phyloP scores from a whole-genome alignment of 2,888 invertebrate genomes.

The Lacanobia oleracea region DNA sequence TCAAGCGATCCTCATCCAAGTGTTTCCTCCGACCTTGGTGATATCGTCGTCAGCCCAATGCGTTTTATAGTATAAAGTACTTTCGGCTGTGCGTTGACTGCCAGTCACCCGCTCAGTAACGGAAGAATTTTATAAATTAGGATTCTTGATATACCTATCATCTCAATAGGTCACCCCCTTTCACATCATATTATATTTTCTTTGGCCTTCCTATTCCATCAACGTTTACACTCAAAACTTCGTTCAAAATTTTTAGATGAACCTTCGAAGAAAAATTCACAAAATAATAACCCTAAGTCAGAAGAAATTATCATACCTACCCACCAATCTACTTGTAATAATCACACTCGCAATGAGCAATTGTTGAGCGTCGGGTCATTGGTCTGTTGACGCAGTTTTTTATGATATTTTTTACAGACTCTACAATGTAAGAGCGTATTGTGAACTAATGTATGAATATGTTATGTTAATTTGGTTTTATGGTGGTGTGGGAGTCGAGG shows the following conservation, averaged over 20 bases:
- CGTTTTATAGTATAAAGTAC: too few species aligned
- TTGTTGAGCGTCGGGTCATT: slow-evolving; percentile 59
- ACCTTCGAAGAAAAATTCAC: background rate
- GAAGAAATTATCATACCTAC: slow-evolving; percentile 43
- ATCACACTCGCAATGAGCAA: slow-evolving; percentile 46
- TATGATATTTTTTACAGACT: slow-evolving; percentile 44
- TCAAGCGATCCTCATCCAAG: background rate
- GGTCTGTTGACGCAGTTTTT: slow-evolving; percentile 50
- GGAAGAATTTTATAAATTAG: too few species aligned
- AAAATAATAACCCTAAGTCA: slow-evolving; percentile 20
- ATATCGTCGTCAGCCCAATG: too few species aligned
- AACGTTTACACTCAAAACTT: too few species aligned
- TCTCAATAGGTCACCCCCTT: too few species aligned
- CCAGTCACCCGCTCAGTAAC: too few species aligned
- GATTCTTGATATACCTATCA: too few species aligned
- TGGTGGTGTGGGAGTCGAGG: slow-evolving; percentile 11
- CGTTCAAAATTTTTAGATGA: too few species aligned
- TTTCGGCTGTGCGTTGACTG: too few species aligned
- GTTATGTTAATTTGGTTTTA: slow-evolving; percentile 31
- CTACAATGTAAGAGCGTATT: slow-evolving; percentile 30
- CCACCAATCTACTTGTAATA: slow-evolving; percentile 27
- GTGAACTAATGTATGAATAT: slow-evolving; percentile 54
- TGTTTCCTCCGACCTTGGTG: background rate
- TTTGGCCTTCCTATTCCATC: too few species aligned
- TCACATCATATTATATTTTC: too few species aligned